Conservation (phyloP, 2,797 vertebrate species). For the Falco biarmicus region DNA sequence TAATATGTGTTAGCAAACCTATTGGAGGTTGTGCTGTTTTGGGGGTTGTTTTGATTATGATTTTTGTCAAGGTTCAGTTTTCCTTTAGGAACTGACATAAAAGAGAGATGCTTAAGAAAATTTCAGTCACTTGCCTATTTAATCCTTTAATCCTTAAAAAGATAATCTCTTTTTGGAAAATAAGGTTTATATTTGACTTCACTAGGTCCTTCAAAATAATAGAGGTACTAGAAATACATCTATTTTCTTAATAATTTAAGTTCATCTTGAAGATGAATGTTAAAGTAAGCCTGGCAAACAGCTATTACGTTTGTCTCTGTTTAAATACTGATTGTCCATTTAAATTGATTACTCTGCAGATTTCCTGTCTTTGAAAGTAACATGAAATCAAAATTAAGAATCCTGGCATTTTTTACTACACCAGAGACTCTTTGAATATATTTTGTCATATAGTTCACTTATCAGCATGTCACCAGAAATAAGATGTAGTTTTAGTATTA, state of each 20-base stretch:
- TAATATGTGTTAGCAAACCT: slow-evolving; percentile 39
- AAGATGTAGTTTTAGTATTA: background rate
- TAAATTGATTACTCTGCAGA: background rate
- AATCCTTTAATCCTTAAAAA: background rate
- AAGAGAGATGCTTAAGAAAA: slow-evolving; percentile 42
- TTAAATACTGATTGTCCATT: background rate
- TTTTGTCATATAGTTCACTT: background rate
- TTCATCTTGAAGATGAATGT: background rate
- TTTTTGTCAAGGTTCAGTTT: slow-evolving; percentile 47
- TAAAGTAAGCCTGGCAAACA: background rate
- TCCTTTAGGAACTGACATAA: slow-evolving; percentile 8
- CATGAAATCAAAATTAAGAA: background rate
- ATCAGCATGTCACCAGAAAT: background rate
- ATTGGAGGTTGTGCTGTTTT: background rate
- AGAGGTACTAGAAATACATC: background rate
- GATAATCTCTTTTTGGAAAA: background rate
- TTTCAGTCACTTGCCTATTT: background rate
- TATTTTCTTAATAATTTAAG: background rate
- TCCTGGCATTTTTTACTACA: background rate
- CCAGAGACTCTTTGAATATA: background rate
- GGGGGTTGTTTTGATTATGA: background rate
- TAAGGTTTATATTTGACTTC: background rate
- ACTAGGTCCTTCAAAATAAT: background rate
- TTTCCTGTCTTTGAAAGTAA: background rate
- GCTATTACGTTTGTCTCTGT: background rate